phyloP scores from a whole-genome alignment of 2,113 vertebrate species.

The Corythornis cristatus region DNA sequence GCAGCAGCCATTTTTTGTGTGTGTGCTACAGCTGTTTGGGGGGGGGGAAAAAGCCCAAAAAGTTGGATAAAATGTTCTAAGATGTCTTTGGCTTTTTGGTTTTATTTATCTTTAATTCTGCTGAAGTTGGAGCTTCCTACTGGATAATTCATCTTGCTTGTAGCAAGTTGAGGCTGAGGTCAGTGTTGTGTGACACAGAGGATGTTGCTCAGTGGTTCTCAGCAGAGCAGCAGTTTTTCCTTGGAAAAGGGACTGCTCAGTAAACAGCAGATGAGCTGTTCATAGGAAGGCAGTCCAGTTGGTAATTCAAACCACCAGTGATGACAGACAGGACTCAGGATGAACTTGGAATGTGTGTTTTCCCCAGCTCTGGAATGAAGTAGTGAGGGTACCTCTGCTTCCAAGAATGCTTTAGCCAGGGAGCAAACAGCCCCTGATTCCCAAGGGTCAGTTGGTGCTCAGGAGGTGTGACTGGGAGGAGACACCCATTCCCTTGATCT shows the following conservation, averaged over 20 bases:
- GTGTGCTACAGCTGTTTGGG: constrained; percentile 40
- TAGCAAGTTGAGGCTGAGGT: constrained; percentile 18
- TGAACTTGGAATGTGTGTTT: background rate
- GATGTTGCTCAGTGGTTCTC: background rate
- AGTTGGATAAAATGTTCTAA: background rate
- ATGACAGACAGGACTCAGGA: background rate
- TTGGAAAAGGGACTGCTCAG: background rate
- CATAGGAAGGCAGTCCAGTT: background rate
- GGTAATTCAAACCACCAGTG: background rate
- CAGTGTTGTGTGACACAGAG: background rate
- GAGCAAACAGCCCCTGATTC: rapidly evolving
- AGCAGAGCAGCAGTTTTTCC: background rate
- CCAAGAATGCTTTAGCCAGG: background rate
- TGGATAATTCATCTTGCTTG: background rate
- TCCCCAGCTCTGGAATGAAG: background rate
- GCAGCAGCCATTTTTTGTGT: constrained; percentile 29
- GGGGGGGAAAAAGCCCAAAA: background rate
- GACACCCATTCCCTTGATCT: background rate
- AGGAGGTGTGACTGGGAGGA: background rate
- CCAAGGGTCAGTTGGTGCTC: background rate
- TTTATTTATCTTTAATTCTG: background rate
- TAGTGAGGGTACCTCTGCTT: background rate
- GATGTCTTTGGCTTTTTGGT: background rate
- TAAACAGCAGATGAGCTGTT: background rate
- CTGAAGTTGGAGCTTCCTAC: constrained; percentile 8